Percentiles rank a stretch among this genome's conserved stretches.
Conservation (phyloP, 2,113 vertebrate genomes). For the Tyrannus savana region DNA sequence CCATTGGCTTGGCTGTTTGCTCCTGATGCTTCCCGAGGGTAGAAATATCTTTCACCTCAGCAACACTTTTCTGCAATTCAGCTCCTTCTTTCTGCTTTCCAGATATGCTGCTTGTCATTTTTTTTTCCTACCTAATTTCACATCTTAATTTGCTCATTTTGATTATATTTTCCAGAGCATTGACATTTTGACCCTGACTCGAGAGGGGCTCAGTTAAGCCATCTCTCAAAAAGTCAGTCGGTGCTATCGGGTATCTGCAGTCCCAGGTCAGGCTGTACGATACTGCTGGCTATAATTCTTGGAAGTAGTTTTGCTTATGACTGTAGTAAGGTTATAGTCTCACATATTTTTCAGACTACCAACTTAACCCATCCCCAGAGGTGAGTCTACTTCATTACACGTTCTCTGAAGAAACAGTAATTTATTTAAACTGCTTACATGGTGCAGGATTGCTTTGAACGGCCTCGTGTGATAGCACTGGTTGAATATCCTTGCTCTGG, state of each 20-base stretch:
- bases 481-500: background rate
- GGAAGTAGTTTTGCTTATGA: slow-evolving; percentile 34
- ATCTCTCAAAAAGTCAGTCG: slow-evolving; percentile 17
- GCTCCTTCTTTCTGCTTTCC: slow-evolving; percentile 22
- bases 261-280: slow-evolving; percentile 29
- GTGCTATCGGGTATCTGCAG: background rate
- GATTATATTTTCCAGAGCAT: slow-evolving; percentile 55
- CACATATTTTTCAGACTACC: slow-evolving; percentile 17
- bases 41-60: slow-evolving; percentile 43
- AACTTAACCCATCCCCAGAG: slow-evolving; percentile 13
- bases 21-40: background rate
- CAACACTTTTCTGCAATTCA: background rate
- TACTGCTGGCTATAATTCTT: slow-evolving; percentile 27
- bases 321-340: slow-evolving; percentile 19
- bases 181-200: slow-evolving; percentile 40
- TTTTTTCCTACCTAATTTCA: slow-evolving; percentile 28
- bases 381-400: background rate
- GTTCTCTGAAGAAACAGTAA: background rate
- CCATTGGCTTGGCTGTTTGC: background rate
- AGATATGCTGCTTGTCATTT: slow-evolving; percentile 13
- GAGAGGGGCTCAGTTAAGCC: slow-evolving; percentile 22
- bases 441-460: background rate
- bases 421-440: background rate
- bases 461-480: background rate
- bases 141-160: slow-evolving; percentile 58